Evolutionary conservation across 2,888 invertebrate species (phyloP), one percentile per base, ranked within the genome.

Genomic region (Hyles lineata): DNA sequence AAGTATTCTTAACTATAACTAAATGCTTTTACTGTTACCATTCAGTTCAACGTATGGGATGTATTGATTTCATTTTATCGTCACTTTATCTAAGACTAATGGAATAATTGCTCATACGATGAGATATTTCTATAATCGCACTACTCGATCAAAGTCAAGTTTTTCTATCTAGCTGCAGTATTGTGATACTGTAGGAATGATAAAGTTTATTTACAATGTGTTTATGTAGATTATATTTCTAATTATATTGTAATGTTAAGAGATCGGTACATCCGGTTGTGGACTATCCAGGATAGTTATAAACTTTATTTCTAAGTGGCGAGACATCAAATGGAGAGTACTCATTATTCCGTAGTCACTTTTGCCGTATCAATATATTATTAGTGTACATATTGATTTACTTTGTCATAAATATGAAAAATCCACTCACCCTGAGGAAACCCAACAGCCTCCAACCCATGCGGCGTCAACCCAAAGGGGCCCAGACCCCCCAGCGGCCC

Each of bases 391-490:
- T 35, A 35, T 35, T 43, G 11, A 11, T 43, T 60, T 25, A 29
- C 2, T 21, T 11, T 6, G 50, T 7, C 11, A 50, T 21, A 50
- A 50, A 15, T 23, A 55, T n/a, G 52, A 55, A 17, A 70, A 19
- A 32, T 55, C 71, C 72, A 73, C 92, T 87, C 76, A 95, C 95
- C 95, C 90, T 95, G 95, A 60, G 95, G 95, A 80, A 94, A 95
- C 70, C 94, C 95, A 70, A 94, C 95, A n/a, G 92, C 95, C 77
- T 94, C 95, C 61, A 94, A 77, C 2, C 94, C 94, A 72, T 92
- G 95, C 78, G 90, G 95, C 76, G 89, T 93, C 80, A 89, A 86
- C 76, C 90, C 96, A 83, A 89, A 96, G 75, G 89, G 96, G 76
- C 89, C 96, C 79, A 89, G 89, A 77, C 88, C 96, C 74, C 95